These are phyloP conservation scores for Caloenas nicobarica DNA, from an alignment of 2,113 vertebrate species.

Conservation along the genomic window DNA sequence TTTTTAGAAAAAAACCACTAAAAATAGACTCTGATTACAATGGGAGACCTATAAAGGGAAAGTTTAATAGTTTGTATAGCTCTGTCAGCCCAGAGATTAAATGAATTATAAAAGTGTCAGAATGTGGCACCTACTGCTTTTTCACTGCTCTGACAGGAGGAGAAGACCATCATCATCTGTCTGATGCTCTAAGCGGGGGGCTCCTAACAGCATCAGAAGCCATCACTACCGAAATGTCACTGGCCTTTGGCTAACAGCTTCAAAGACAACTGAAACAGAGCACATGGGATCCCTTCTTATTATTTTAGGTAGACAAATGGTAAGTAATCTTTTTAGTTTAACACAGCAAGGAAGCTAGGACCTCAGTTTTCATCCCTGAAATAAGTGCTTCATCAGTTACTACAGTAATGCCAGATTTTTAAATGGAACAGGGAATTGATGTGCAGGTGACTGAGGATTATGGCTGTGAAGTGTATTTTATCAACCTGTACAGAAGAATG, in stretches of 20 bases:
- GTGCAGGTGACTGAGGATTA: neutral
- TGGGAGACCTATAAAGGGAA: neutral
- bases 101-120: neutral
- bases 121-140: neutral
- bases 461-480: neutral
- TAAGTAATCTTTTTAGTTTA: constrained; percentile 6
- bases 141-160: neutral
- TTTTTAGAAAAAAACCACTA: neutral
- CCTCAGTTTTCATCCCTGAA: neutral
- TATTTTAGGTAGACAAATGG: neutral
- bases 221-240: neutral
- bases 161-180: neutral
- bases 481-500: neutral
- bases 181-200: neutral
- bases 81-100: neutral
- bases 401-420: neutral
- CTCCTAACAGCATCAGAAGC: neutral
- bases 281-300: neutral
- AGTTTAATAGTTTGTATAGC: neutral
- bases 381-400: neutral
- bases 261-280: neutral
- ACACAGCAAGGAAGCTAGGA: neutral
- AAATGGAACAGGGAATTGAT: neutral
- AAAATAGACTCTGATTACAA: neutral
- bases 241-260: neutral